Evolutionary conservation across 2,113 vertebrate species (phyloP).

Genomic region (Dissostichus mawsoni): DNA sequence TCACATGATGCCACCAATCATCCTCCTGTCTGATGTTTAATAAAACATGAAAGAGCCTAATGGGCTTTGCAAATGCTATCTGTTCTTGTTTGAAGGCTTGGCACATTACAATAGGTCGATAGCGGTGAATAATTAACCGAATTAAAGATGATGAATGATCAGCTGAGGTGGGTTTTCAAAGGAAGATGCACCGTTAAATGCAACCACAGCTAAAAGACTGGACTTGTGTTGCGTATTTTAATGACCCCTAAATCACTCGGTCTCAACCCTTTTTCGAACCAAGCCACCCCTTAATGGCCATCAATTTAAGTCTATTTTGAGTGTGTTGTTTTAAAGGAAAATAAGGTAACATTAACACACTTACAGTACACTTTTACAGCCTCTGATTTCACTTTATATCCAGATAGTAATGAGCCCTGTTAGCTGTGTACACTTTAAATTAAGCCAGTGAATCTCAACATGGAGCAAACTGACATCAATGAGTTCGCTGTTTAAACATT

Average conservation of each 20-base stretch:
- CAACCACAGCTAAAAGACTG: neutral
- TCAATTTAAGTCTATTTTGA: too few relatives aligned
- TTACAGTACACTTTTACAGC: too few relatives aligned
- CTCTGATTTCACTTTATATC: too few relatives aligned
- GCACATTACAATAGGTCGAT: neutral
- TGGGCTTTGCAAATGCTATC: slow-evolving; percentile 3
- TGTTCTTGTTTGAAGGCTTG: slow-evolving; percentile 7
- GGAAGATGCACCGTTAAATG: neutral
- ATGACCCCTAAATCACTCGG: too few relatives aligned
- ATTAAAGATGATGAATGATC: slow-evolving; percentile 21
- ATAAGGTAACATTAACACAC: too few relatives aligned
- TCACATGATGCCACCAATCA: neutral
- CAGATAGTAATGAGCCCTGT: too few relatives aligned
- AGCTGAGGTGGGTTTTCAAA: neutral
- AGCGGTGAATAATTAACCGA: slow-evolving; percentile 24
- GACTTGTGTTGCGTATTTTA: too few relatives aligned
- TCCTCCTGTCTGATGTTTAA: neutral
- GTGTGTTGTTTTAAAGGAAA: too few relatives aligned
- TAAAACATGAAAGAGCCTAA: slow-evolving; percentile 32
- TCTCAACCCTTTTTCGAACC: too few relatives aligned
- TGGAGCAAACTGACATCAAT: neutral
- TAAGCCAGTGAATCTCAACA: neutral
- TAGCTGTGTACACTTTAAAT: too few relatives aligned
- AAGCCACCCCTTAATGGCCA: too few relatives aligned
- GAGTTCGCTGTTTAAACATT: too few relatives aligned